Conservation (phyloP, 2,888 invertebrate species). For the Phyllotreta striolata region DNA sequence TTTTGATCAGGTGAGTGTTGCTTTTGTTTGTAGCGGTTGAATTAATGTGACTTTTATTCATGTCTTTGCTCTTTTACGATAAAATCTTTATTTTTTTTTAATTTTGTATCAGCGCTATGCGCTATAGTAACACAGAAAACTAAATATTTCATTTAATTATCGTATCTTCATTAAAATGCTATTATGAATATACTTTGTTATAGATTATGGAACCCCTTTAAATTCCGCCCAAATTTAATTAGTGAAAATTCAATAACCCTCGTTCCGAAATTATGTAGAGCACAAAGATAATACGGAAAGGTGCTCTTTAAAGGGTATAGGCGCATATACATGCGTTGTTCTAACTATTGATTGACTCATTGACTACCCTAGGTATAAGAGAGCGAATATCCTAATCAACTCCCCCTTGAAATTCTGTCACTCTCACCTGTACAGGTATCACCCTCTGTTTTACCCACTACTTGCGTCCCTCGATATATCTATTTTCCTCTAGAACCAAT, state of each 20-base stretch:
- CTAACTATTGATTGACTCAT: conserved; percentile 52
- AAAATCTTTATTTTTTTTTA: neutral
- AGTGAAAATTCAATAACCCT: conserved; percentile 18
- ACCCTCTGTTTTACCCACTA: conserved; percentile 13
- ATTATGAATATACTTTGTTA: neutral
- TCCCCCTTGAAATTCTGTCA: conserved; percentile 37
- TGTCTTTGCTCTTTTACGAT: too few species aligned
- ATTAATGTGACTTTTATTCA: neutral
- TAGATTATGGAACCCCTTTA: conserved; percentile 10
- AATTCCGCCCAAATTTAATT: conserved; percentile 22
- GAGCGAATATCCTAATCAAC: conserved; percentile 51
- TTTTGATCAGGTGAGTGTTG: conserved; percentile 46
- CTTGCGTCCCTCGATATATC: conserved; percentile 2
- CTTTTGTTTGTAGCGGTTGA: conserved; percentile 33
- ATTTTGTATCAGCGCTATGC: neutral
- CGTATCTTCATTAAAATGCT: neutral
- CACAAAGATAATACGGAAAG: conserved; percentile 29
- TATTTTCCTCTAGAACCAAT: neutral
- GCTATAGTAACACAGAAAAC: neutral
- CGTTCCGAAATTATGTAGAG: conserved; percentile 8
- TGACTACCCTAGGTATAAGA: conserved; percentile 47
- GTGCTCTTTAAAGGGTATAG: conserved; percentile 39
- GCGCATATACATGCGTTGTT: conserved; percentile 52
- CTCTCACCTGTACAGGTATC: conserved; percentile 39
- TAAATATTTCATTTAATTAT: neutral